Evolutionary conservation across 2,888 invertebrate genomes (phyloP), one percentile per base, ranked within the genome.

Genomic region (Deroplatys truncata): DNA sequence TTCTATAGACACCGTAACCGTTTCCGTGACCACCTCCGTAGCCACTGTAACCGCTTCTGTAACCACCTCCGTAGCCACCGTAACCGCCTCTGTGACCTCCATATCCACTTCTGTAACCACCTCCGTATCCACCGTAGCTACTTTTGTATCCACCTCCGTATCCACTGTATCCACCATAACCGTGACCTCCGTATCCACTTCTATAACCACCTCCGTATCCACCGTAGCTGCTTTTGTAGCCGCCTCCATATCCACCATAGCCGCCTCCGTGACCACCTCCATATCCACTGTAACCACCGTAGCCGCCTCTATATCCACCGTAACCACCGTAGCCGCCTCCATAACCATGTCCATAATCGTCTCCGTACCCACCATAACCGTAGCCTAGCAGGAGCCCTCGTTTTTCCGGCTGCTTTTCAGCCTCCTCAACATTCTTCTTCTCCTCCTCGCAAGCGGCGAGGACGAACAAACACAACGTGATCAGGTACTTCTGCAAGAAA

Each of bases 121-220:
- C n/a, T 31, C 84, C 87, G 83, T 84, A 56, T 5, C 88, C 90
- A 84, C 90, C 90, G 89, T n/a, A n/a, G n/a, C 72, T 85, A 29
- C 92, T 92, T 56, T 91, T 91, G 72, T 43, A 43, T 43, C 43
- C 43, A 43, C 72, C 31, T 87, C 87, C 87, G 28, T 85, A 72
- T 0, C 90, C 90, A 16, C 72, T 87, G 9, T 84, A 87, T 88
- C 89, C 31, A 90, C 84, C 9, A 86, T 89, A 28, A 87, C 85
- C 31, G 85, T 82, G 56, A 28, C 49, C 88, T 2, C 28, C 5
- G 1, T 82, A 28, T 15, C 29, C 5, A 4, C n/a, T n/a, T n/a
- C n/a, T n/a, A n/a, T 31, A 28, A 29, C 29, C 28, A 29, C 56
- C 28, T 7, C 72, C 86, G 28, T 43, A 43, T 43, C 43, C 43